Evolutionary conservation across 2,797 vertebrate genomes (phyloP), one percentile per base, ranked within the genome.

Genomic region (Aulostomus chinensis): DNA sequence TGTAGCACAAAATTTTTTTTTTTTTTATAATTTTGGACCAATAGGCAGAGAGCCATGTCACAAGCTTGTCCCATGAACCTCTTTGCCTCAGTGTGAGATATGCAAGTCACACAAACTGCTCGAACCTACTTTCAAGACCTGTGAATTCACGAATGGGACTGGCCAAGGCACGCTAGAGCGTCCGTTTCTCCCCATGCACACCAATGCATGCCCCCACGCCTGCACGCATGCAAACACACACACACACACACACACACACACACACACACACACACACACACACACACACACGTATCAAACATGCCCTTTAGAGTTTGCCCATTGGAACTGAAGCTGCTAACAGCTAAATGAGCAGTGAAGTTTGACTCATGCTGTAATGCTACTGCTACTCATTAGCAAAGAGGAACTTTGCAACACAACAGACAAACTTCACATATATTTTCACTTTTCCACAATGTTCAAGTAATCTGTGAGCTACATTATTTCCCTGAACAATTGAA

Each of bases 281-380:
- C n/a, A n/a, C n/a, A n/a, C 18, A 13, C 17, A 28, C 54, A 18
- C 32, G 45, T 24, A 47, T 53, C 68, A 68, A 68, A 80, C 61
- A 76, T 60, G 38, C 53, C 59, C 68, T 76, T 74, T 81, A 73
- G 68, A 80, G 64, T 79, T 73, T 78, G 69, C 47, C 64, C 64
- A 43, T 11, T 36, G 48, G 68, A 71, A 17, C 51, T 58, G 48
- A 54, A 32, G 51, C 61, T 50, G 42, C 36, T 37, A 43, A 42
- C 67, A 66, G 49, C 31, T 45, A 58, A 52, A 33, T 18, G 28
- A 60, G 49, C 2, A 13, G 56, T 28, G 32, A 14, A 26, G 41
- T 63, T 24, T 38, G 9, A 25, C 24, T 18, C 51, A 28, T 30
- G 53, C 32, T 11, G 34, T 9, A 8, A 49, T 50, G 57, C 12